Evolutionary conservation across 2,888 invertebrate genomes (phyloP).

Genomic region (Ischnura elegans): DNA sequence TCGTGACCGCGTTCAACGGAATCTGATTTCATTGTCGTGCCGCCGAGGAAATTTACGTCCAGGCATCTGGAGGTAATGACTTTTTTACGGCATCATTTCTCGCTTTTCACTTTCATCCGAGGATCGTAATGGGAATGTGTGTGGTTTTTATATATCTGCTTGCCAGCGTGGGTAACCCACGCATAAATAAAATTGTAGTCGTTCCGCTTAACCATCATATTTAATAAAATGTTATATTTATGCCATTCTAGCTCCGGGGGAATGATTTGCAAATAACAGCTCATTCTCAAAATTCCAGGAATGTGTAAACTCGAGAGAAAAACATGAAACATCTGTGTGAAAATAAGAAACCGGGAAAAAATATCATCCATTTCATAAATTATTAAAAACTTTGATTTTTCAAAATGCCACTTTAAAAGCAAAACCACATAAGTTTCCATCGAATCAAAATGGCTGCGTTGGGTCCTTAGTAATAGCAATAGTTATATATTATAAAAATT

Average conservation of each 20-base stretch:
- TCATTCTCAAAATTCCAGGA: neutral
- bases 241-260: neutral
- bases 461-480: too few species aligned
- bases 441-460: too few species aligned
- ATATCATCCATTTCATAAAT: too few species aligned
- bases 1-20: slow-evolving; percentile 21
- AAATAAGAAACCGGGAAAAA: too few species aligned
- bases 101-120: slow-evolving; percentile 31
- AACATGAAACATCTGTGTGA: neutral
- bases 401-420: too few species aligned
- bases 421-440: too few species aligned
- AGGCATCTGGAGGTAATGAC: neutral
- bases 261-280: neutral
- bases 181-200: neutral
- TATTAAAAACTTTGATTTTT: too few species aligned
- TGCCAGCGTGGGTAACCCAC: neutral
- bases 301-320: neutral
- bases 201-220: neutral
- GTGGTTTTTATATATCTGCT: neutral
- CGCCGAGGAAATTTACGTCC: neutral
- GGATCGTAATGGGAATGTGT: neutral
- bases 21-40: slow-evolving; percentile 38
- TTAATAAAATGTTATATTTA: neutral
- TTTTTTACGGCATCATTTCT: slow-evolving; percentile 34
- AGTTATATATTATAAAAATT: too few species aligned